These are phyloP conservation scores for Tapera naevia DNA, from an alignment of 2,797 vertebrate species.

Conservation along the genomic window DNA sequence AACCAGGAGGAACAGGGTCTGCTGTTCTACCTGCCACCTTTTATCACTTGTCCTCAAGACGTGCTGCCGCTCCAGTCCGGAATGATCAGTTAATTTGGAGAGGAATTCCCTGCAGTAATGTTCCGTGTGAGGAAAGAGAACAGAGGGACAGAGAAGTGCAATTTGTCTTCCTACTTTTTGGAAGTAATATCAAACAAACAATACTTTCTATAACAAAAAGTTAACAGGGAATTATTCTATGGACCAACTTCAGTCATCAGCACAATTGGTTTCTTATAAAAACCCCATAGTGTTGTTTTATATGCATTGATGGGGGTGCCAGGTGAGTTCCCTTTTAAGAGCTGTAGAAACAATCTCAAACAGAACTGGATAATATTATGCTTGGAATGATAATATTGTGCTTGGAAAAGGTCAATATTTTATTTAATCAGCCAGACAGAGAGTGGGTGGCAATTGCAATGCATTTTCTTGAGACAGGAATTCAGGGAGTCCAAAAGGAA, in stretches of 20 bases:
- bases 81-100: neutral
- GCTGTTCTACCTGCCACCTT: neutral
- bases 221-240: neutral
- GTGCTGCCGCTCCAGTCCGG: neutral
- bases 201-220: neutral
- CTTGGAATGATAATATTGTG: constrained; percentile 68
- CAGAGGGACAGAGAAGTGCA: neutral
- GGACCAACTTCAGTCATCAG: neutral
- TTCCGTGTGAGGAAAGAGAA: neutral
- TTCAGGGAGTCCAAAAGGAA: constrained; percentile 22
- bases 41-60: neutral
- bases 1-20: neutral
- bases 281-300: constrained; percentile 7
- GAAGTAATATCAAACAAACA: neutral
- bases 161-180: neutral
- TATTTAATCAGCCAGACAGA: constrained; percentile 60
- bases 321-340: constrained; percentile 42
- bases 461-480: constrained; percentile 50
- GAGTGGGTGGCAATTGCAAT: constrained; percentile 65
- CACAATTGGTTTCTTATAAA: constrained; percentile 23
- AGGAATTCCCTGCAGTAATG: neutral
- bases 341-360: constrained; percentile 39
- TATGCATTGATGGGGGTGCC: constrained; percentile 31
- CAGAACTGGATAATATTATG: constrained; percentile 36
- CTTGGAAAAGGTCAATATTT: constrained; percentile 68